Evolutionary conservation across 2,888 invertebrate species (phyloP).

Genomic region (Ptycholaimellus sp.): DNA sequence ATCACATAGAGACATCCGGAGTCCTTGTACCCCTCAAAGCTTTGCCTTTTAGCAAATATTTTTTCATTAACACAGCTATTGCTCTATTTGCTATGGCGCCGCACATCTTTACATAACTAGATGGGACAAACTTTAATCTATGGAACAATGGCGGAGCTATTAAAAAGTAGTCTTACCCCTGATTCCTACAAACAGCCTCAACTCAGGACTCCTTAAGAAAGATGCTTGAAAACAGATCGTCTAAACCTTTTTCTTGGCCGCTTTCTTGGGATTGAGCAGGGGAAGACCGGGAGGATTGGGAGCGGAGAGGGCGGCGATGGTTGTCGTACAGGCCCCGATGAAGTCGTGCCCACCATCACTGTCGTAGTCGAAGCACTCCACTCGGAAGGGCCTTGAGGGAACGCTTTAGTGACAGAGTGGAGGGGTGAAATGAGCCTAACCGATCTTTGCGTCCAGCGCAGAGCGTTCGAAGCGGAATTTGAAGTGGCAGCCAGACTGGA

Average conservation of each 20-base stretch:
- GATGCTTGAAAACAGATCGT: too few species aligned
- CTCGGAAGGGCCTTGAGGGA: conserved; percentile 17
- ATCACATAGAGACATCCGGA: conserved; percentile 26
- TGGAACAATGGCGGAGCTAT: too few species aligned
- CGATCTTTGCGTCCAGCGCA: conserved; percentile 33
- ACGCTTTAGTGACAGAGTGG: neutral
- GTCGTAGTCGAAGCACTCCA: conserved; percentile 33
- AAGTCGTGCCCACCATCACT: conserved; percentile 31
- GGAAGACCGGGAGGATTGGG: conserved; percentile 18
- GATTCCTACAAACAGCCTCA: too few species aligned
- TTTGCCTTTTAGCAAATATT: too few species aligned
- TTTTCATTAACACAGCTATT: too few species aligned
- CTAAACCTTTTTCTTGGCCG: conserved; percentile 30
- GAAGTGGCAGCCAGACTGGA: conserved; percentile 34
- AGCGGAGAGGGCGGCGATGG: conserved; percentile 26
- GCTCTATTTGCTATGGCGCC: too few species aligned
- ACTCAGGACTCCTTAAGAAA: too few species aligned
- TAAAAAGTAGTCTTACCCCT: too few species aligned
- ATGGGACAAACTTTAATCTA: too few species aligned
- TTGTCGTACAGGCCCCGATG: conserved; percentile 32
- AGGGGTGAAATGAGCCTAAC: conserved; percentile 9
- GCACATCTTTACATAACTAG: too few species aligned
- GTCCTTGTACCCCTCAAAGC: conserved; percentile 30
- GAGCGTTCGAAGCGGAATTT: conserved; percentile 28
- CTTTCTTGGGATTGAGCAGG: conserved; percentile 29